Evolutionary conservation across 1,140 invertebrate genomes (phyloP).

Genomic region (Philopotamus ludificatus): DNA sequence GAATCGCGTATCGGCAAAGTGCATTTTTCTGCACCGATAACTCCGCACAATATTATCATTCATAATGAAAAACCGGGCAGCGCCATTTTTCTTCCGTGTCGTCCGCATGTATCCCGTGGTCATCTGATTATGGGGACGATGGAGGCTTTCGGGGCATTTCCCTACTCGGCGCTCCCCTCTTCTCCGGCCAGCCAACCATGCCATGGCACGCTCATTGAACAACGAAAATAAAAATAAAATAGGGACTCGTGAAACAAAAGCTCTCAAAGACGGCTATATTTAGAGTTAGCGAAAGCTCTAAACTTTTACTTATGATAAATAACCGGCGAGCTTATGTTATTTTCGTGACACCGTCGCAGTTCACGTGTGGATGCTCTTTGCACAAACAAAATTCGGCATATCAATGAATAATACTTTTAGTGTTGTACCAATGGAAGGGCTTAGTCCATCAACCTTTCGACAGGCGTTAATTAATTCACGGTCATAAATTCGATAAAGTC

Average conservation of each 20-base stretch:
- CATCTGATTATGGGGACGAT: background rate
- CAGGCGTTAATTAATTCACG: background rate
- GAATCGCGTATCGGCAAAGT: too few relatives aligned
- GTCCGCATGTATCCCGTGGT: background rate
- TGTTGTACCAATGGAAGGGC: too few relatives aligned
- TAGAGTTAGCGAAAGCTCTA: background rate
- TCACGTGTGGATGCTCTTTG: background rate
- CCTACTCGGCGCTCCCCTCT: background rate
- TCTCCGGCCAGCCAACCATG: background rate
- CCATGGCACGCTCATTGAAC: conserved; percentile 6
- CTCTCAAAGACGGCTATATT: background rate
- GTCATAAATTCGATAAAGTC: background rate
- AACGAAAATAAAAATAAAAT: conserved; percentile 13
- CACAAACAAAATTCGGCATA: background rate
- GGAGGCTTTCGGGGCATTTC: conserved; percentile 6
- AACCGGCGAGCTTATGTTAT: background rate
- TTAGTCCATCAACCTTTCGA: too few relatives aligned
- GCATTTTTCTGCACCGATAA: too few relatives aligned
- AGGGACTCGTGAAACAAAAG: background rate
- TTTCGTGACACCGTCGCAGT: background rate
- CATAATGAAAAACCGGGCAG: background rate
- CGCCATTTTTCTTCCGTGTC: background rate
- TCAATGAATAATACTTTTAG: too few relatives aligned
- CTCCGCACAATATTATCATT: background rate
- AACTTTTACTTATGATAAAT: background rate